Base-by-base conservation (phyloP, 2,888 invertebrate genomes). In the Tiphia femorata region DNA sequence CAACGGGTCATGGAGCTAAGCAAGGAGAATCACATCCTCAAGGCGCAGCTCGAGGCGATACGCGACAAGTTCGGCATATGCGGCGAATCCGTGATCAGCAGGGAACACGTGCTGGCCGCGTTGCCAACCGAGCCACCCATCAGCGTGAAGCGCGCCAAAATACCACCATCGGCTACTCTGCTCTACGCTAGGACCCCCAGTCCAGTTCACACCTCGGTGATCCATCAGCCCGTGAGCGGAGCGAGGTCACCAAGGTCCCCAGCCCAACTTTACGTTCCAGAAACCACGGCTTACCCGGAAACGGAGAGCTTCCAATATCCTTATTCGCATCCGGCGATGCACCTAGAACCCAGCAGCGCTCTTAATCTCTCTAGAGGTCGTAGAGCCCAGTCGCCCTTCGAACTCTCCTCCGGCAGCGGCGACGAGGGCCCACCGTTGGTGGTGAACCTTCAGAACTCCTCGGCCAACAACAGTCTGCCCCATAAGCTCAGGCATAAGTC, bases 1-100 rank as follows among this genome's bases (percentile, higher is more conserved):
- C 94, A 95, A 73, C 89, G 96, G 41, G 96, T 98, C 23, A 91
- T 96, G 51, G 96, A 97, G 82, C 86, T 99, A 50, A 96, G 95
- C 65, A 95, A 96, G 84, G 98, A 98, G 83, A 98, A 98, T 84
- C 94, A 96, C 80, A 92, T 96, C 41, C 88, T 98, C 1, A 94
- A 96, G 82, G 94, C 95, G 2, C 97, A 98, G 78, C 87, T 98
- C 53, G 92, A 93, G 72, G 95, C 96, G 16, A 94, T 98, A 66
- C 93, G 95, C 76, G 96, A 96, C 77, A 96, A 96, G 83, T 96
- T 92, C 79, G 95, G 95, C 51, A 94, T 96, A 74, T 92, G 92
- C 77, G 94, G 94, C 2, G 95, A 96, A 78, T 90, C 89, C 42
- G 88, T 95, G 57, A 92, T 96, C 69, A 94, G 94, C 82, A 91